Evolutionary conservation across 2,888 invertebrate genomes (phyloP), one percentile per base, ranked within the genome.

Genomic region (Hermaeophaga mercurialis): DNA sequence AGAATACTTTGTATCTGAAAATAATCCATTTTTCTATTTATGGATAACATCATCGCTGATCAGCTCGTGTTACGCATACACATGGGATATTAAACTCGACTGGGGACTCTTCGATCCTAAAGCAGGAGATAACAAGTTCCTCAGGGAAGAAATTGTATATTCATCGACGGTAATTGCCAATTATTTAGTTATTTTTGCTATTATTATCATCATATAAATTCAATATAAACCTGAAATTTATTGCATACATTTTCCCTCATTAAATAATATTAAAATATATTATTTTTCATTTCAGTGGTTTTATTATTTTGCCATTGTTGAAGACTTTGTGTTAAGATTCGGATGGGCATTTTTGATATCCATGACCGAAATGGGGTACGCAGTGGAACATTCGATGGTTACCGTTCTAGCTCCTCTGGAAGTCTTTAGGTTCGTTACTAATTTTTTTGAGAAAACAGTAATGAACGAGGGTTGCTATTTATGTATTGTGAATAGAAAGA

Each of bases 41-140:
- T 97, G 96, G 96, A 86, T 99, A 57, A 82, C 85, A 2, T 87
- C 91, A 36, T 89, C 90, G 66, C 76, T 96, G 24, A 78, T 95
- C 2, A 95, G 94, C 49, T 96, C 98, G 0, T 85, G 91, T 57
- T 99, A 99, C 78, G 94, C 97, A 0, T 95, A 96, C 77, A 90
- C 92, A 1, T 99, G 99, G 98, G 98, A 99, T 78, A 90, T 98
- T 26, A 94, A 93, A 80, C 94, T 99, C 92, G 99, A 99, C 82
- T 99, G 99, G 99, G 97, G 97, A 0, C 81, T 98, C 53, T 88
- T 98, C 71, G 96, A 96, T 73, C 86, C 87, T 53, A 91, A 91
- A 66, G 90, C 95, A 1, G 93, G 92, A 0, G 95, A 96, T 80
- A 94, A 96, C 81, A 87, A 84, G 74, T 90, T 96, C 75, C 81